Base-by-base conservation (phyloP, 2,888 invertebrate genomes). In the Willowsia nigromaculata region DNA sequence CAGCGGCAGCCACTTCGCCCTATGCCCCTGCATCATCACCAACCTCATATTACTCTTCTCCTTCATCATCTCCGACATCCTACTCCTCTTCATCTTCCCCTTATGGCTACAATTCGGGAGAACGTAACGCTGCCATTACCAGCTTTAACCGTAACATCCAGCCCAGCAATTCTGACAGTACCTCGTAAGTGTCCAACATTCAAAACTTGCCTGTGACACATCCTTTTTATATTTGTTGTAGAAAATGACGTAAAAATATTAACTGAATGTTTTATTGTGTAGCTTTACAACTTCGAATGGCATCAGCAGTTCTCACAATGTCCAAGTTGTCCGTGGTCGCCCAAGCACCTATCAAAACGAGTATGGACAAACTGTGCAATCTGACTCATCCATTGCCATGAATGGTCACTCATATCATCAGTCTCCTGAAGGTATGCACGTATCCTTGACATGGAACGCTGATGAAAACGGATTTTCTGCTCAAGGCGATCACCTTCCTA, bases 371-470 rank as follows among this genome's bases (percentile, higher is more conserved):
- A 85, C 80, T 76, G 85, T 83, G 47, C 68, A 80, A 13, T 62
- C 85, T 18, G 78, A 76, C 40, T 47, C 83, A 33, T 30, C 82
- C 74, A 37, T 89, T 15, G 74, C 47, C 59, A 89, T 90, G 86
- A 80, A 30, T 13, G 91, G 91, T 22, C 76, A 71, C 30, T 87
- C 80, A 33, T 71, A 83, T 65, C 88, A 91, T 76, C 37, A 43
- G 7, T 37, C 91, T 25, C 91, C 91, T 0, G 91, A 91, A 76
- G 91, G 91, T 13, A 85, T 85, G 50, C 65, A 62, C 50, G 85
- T 91, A 59, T 65, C 78, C 18, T 13, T 88, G 43, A 74, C 37
- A 6, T 91, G 90, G 87, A 40, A 18, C 7, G 91, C 91, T 13
- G 90, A 90, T 37, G 78, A 90, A 37, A 53, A 85, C 27, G 90